phyloP scores from a whole-genome alignment of 2,113 vertebrate species.

The Ameiurus melas region DNA sequence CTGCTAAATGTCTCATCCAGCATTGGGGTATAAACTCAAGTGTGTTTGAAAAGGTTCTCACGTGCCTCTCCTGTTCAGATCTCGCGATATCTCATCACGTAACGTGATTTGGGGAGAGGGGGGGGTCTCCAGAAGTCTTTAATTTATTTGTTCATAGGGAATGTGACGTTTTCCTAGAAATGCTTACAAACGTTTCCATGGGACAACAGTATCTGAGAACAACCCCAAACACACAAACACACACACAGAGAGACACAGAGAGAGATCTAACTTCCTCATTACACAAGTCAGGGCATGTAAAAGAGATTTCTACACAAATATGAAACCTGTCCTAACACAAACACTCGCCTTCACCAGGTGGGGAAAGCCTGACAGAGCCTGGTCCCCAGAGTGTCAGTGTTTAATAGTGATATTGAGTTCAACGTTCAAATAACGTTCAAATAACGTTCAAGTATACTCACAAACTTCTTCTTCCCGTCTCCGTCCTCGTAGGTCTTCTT shows the following conservation, averaged over 20 bases:
- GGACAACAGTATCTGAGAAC: background rate
- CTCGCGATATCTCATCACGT: background rate
- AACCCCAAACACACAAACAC: background rate
- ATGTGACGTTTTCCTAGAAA: background rate
- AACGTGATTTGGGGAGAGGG: background rate
- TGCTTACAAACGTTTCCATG: background rate
- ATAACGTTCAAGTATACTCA: slow-evolving; percentile 70
- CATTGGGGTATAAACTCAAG: background rate
- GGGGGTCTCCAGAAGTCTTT: too few species aligned
- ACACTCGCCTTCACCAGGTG: background rate
- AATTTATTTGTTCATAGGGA: background rate
- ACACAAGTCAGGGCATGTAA: slow-evolving; percentile 5
- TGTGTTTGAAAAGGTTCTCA: background rate
- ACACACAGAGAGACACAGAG: background rate
- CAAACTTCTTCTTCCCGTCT: slow-evolving; percentile 79
- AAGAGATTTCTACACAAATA: background rate
- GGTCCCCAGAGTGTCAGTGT: background rate
- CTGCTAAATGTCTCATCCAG: too few species aligned
- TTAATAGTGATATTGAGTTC: background rate
- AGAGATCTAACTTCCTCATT: slow-evolving; percentile 18
- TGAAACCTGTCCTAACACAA: background rate
- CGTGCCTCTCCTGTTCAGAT: background rate
- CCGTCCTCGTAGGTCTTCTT: slow-evolving; percentile 76
- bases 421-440: too few species aligned
- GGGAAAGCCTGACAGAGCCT: background rate